phyloP scores from a whole-genome alignment of 1,140 invertebrate genomes.

The Bactericera cockerelli region DNA sequence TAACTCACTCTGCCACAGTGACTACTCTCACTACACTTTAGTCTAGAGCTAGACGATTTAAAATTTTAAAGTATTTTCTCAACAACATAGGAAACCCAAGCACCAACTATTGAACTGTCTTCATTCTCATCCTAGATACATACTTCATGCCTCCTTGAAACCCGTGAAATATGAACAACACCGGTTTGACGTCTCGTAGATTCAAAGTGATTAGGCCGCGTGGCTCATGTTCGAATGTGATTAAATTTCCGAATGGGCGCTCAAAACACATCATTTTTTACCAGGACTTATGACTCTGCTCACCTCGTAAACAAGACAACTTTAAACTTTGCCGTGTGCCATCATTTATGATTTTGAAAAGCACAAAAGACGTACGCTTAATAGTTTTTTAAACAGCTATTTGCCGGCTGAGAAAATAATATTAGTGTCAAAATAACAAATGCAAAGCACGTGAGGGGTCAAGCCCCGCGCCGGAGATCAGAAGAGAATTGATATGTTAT shows the following conservation, averaged over 20 bases:
- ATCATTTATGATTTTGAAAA: neutral
- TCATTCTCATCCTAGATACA: no score
- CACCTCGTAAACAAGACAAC: neutral
- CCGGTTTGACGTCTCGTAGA: no score
- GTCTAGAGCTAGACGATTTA: no score
- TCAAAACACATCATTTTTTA: constrained; percentile 2
- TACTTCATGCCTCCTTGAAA: no score
- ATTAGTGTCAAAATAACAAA: constrained; percentile 7
- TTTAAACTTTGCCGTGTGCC: constrained; percentile 1
- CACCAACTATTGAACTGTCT: no score
- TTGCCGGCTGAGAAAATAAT: neutral
- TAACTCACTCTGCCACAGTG: no score
- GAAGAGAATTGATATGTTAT: neutral
- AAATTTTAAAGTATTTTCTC: no score
- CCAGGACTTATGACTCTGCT: neutral
- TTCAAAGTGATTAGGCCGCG: neutral
- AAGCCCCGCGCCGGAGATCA: neutral
- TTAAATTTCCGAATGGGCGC: neutral
- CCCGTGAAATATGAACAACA: no score
- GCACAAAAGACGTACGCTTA: neutral
- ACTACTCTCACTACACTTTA: no score
- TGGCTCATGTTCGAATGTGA: neutral
- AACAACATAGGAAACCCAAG: no score
- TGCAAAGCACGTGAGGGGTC: constrained; percentile 7
- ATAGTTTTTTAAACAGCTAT: constrained; percentile 6